Base-by-base conservation (phyloP, 2,113 vertebrate species). In the Mesitornis unicolor region DNA sequence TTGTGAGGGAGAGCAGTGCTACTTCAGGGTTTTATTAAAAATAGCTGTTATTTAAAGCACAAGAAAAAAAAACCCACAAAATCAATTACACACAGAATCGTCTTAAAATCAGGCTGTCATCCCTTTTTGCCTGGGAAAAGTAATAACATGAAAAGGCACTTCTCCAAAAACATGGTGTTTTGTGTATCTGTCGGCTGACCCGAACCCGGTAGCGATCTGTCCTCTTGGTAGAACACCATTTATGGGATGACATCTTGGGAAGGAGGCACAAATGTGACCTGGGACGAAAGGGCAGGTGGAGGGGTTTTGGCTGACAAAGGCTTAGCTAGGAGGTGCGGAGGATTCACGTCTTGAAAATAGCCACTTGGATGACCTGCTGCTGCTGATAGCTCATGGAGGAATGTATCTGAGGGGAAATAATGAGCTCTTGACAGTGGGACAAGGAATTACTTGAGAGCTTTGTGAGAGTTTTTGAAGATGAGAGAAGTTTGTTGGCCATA, bases 381-480 rank as follows among this genome's bases (percentile, higher is more conserved):
- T 56, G 36, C 56, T 73, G 57, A 40, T 87, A 73, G 48, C 70
- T 82, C 2, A 0, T 79, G 70, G 42, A 60, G 53, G 18, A 33
- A 42, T 26, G 42, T 31, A 38, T 79, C 81, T 73, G 82, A 87
- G 48, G 35, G 47, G 36, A 89, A 85, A 76, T 85, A 87, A 95
- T 45, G 77, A 89, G 87, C 65, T 87, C 57, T 38, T 95, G 77
- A 76, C 26, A 50, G 42, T 29, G 59, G 47, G 45, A 79, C 67
- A 61, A 69, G 81, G 51, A 93, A 87, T 84, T 71, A 75, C 67
- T 81, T 60, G 84, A 89, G 84, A 93, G 43, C 11, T 89, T 89
- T 71, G 48, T 35, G 38, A 68, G 76, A 89, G 38, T 63, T 81
- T 74, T 54, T 87, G 56, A 91, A 78, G 47, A 42, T 61, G 40